Conservation (phyloP, 2,113 vertebrate genomes). For the Gavialis gangeticus region DNA sequence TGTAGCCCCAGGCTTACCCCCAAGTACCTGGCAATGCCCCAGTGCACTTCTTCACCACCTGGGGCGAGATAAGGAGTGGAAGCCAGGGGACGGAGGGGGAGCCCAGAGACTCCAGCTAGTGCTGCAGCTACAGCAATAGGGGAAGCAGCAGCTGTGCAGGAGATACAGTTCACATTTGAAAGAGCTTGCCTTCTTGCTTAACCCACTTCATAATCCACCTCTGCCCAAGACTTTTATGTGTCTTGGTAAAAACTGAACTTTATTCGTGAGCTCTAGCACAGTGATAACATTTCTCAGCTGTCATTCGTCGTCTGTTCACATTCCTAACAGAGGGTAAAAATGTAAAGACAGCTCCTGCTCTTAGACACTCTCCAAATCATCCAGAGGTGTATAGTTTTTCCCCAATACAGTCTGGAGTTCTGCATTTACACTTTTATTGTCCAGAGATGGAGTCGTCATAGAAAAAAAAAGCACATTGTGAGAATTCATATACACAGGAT, state of each 20-base stretch:
- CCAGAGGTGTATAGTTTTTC: background rate
- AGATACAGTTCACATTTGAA: background rate
- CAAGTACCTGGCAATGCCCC: too few relatives aligned
- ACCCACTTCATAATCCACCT: background rate
- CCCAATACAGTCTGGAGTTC: background rate
- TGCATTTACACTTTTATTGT: background rate
- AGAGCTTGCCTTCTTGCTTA: background rate
- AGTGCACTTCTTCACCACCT: too few relatives aligned
- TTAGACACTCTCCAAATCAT: background rate
- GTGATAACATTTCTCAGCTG: background rate
- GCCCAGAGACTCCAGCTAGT: too few relatives aligned
- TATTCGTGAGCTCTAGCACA: background rate
- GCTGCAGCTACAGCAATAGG: too few relatives aligned
- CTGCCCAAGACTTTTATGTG: background rate
- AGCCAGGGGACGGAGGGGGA: too few relatives aligned
- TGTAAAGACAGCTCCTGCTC: background rate
- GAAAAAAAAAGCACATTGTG: background rate
- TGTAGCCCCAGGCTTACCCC: too few relatives aligned
- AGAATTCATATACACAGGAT: background rate
- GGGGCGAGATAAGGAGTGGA: too few relatives aligned
- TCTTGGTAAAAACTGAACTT: constrained; percentile 27
- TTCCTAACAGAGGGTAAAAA: background rate
- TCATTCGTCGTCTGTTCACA: background rate
- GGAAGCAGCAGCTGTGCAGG: too few relatives aligned
- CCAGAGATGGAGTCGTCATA: background rate